Evolutionary conservation across 2,888 invertebrate genomes (phyloP), one percentile per base, ranked within the genome.

Genomic region (Ditula angustiorana): DNA sequence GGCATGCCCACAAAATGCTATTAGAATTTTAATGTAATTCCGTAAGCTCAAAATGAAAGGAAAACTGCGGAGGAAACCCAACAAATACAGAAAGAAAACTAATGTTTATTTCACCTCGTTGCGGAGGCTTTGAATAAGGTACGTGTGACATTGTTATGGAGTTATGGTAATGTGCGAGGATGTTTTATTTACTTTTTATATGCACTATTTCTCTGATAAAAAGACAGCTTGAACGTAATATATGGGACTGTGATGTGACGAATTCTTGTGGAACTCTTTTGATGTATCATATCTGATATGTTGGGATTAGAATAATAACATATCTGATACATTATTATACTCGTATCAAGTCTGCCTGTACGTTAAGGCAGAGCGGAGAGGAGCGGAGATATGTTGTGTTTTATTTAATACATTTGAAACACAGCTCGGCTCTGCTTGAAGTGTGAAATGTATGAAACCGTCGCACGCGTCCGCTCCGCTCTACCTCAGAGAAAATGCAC

Each of bases 171-270:
- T 46, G 46, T 46, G 0, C n/a, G 11, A 7, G 41, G 21, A 41
- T 46, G 46, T 46, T 46, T 23, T 46, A 46, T 23, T 46, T 46
- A 23, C n/a, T 41, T 16, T 41, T 41, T 41, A 41, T 41, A n/a
- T 41, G 19, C 19, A 41, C 10, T 37, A 16, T 2, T 37, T 37
- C 16, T 37, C 13, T 37, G 37, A 37, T 37, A 16, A 19, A 41
- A 19, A 41, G 8, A 41, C 41, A 41, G 19, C 19, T 41, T 2
- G 10, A 19, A 8, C 19, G 10, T 41, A 41, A 8, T 41, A 3
- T n/a, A n/a, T n/a, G n/a, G n/a, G n/a, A n/a, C n/a, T n/a, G n/a
- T n/a, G n/a, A n/a, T 10, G 19, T 41, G 19, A 19, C 19, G 19
- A 41, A 19, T 19, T 8, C 41, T 7, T 26, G 26, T 5, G 26